Evolutionary conservation across 2,888 invertebrate genomes (phyloP).

Genomic region (Chloroclystis v-ata): DNA sequence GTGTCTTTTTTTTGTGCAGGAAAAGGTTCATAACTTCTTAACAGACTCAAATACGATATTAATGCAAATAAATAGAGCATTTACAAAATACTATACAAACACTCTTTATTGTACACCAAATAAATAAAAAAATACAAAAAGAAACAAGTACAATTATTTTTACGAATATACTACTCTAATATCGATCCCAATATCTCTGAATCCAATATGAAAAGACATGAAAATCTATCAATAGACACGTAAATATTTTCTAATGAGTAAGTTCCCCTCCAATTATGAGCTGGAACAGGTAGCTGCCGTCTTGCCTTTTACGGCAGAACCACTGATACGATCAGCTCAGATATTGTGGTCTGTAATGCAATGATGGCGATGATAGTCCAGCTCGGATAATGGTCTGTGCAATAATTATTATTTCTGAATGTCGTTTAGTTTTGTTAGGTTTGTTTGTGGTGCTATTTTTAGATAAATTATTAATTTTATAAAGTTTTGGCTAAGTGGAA

Average conservation of each 20-base stretch:
- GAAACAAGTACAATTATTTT: no score
- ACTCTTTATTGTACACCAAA: no score
- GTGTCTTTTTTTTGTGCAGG: background rate
- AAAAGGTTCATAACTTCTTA: background rate
- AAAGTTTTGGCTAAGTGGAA: no score
- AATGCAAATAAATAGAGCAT: no score
- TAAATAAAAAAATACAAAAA: no score
- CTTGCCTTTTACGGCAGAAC: conserved; percentile 65
- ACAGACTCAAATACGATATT: no score
- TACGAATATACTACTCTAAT: no score
- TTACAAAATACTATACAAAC: no score
- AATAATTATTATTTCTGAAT: conserved; percentile 3
- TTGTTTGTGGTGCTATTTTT: no score
- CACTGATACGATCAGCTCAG: conserved; percentile 48
- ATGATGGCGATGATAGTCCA: conserved; percentile 41
- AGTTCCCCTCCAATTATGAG: conserved; percentile 68
- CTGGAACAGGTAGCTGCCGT: conserved; percentile 64
- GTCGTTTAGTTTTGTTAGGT: background rate
- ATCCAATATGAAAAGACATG: background rate
- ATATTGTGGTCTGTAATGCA: conserved; percentile 59
- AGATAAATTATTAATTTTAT: no score
- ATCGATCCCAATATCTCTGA: background rate
- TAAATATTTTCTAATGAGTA: conserved; percentile 58
- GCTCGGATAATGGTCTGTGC: conserved; percentile 21
- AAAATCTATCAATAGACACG: no score